Evolutionary conservation across 2,113 vertebrate species (phyloP).

Genomic region (Tachuris rubrigastra): DNA sequence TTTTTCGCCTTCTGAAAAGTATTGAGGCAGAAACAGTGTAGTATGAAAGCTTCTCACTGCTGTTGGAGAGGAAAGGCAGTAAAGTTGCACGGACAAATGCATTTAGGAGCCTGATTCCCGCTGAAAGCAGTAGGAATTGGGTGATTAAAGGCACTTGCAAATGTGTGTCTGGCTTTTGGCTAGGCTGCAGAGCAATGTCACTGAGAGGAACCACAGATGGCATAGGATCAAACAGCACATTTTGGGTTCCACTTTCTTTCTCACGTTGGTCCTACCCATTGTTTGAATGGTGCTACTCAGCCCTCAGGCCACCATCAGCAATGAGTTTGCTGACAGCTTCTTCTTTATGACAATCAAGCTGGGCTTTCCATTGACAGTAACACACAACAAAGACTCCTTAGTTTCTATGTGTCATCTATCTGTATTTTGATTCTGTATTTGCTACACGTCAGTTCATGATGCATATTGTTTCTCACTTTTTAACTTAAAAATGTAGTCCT

Average conservation of each 20-base stretch:
- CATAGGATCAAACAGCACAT: not conserved
- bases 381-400: not conserved
- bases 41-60: not conserved
- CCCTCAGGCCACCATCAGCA: not conserved
- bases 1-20: not conserved
- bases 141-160: not conserved
- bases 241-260: not conserved
- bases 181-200: not conserved
- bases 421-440: not conserved
- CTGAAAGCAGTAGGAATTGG: not conserved
- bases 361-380: slow-evolving; percentile 8
- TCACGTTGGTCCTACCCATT: not conserved
- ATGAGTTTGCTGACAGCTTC: not conserved
- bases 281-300: not conserved
- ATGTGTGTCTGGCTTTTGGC: not conserved
- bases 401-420: not conserved
- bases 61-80: not conserved
- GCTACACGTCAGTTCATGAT: not conserved
- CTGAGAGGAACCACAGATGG: not conserved
- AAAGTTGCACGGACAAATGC: not conserved
- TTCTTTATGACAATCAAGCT: not conserved
- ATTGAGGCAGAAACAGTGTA: not conserved
- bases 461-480: not conserved
- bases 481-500: not conserved
- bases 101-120: not conserved